Conservation (phyloP, 1,140 invertebrate genomes). For the Lepidurus apus region DNA sequence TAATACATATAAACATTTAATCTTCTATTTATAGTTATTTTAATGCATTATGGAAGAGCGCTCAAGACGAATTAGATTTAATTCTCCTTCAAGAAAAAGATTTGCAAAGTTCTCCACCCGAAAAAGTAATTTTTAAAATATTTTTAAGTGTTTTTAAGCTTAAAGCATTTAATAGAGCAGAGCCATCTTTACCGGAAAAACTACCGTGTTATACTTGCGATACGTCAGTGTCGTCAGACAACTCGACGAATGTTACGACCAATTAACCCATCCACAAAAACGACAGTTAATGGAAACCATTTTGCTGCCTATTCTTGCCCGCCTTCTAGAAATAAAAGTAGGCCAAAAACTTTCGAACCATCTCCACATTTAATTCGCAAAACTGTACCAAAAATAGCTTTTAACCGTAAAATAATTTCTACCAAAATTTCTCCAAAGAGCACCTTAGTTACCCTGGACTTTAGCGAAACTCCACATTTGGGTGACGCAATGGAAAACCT, state of each 20-base stretch:
- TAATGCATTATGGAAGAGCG: slow-evolving; percentile 28
- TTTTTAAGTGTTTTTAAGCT: not conserved
- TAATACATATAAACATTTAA: not conserved
- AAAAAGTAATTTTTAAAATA: not conserved
- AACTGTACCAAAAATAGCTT: not conserved
- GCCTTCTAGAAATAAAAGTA: slow-evolving; percentile 53
- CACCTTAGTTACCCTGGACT: slow-evolving; percentile 77
- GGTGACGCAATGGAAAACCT: slow-evolving; percentile 64
- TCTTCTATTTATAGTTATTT: not conserved
- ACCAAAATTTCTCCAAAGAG: slow-evolving; percentile 53
- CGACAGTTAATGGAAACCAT: slow-evolving; percentile 68
- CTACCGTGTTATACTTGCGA: slow-evolving; percentile 63
- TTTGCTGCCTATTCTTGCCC: slow-evolving; percentile 71
- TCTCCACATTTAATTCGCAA: slow-evolving; percentile 6
- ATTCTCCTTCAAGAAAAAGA: slow-evolving; percentile 28
- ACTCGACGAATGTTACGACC: slow-evolving; percentile 77
- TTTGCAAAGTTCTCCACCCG: slow-evolving; percentile 25
- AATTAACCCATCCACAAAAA: slow-evolving; percentile 89
- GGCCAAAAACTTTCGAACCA: not conserved
- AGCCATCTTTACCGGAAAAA: slow-evolving; percentile 27
- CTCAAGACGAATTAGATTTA: slow-evolving; percentile 30
- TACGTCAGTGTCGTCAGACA: slow-evolving; percentile 72
- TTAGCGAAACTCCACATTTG: slow-evolving; percentile 79
- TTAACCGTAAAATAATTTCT: not conserved
- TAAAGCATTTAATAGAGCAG: not conserved